Conservation (phyloP, 2,797 vertebrate genomes). For the Allenopithecus nigroviridis region DNA sequence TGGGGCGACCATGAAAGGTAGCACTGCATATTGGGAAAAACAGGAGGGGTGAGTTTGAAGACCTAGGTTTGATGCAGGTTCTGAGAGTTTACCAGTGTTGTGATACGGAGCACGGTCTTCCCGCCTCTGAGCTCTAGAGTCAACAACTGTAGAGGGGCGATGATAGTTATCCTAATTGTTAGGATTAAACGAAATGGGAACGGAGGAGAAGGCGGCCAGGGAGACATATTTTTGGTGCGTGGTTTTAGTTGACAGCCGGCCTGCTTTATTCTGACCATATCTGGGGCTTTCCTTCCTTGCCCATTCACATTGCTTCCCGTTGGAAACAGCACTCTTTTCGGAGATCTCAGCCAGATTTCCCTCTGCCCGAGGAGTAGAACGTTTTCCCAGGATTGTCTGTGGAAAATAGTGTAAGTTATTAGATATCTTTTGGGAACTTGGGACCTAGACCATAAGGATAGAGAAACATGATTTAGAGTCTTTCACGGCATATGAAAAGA, state of each 20-base stretch:
- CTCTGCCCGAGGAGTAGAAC: not conserved
- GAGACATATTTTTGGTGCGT: not conserved
- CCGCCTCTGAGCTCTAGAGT: not conserved
- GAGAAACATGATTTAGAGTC: not conserved
- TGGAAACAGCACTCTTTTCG: slow-evolving; percentile 35
- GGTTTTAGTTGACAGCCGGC: not conserved
- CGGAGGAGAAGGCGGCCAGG: not conserved
- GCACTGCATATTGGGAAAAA: not conserved
- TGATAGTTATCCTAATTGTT: not conserved
- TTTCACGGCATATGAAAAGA: not conserved
- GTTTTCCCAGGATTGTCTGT: slow-evolving; percentile 27
- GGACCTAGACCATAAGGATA: not conserved
- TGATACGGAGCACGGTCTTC: not conserved
- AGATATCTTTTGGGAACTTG: not conserved
- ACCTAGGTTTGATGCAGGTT: not conserved
- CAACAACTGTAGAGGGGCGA: not conserved
- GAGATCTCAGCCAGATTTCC: not conserved
- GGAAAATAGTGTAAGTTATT: not conserved
- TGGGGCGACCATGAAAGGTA: not conserved
- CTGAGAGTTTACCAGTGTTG: not conserved
- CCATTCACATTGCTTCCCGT: not conserved
- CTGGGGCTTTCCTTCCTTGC: not conserved
- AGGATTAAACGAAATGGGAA: not conserved
- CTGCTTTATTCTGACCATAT: not conserved
- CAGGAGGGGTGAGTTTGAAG: not conserved